Base-by-base conservation (phyloP, 2,888 invertebrate species). In the Norana najaformis region DNA sequence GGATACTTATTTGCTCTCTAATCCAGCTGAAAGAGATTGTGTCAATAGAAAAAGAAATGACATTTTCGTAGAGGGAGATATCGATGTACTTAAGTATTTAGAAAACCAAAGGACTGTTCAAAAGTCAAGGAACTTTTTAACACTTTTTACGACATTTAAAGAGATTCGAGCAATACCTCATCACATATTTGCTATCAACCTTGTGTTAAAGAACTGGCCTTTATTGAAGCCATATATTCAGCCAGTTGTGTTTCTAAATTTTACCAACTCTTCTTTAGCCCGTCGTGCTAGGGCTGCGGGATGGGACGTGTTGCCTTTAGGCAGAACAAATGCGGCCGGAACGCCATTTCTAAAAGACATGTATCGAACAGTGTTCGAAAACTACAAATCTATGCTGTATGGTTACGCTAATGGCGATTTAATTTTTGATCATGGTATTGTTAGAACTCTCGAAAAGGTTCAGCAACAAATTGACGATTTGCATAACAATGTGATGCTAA, bases 321-420 rank as follows among this genome's bases (percentile, higher is more conserved):
- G 38, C 18, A 38, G 37, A 37, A 34, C 34, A 13, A 89, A 89
- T 85, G 3, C 13, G 23, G 34, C 88, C 69, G 53, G 69, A 18
- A 90, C 90, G 18, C 90, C 90, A 13, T 53, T 41, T 47, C 41
- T 90, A 41, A 90, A 90, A 36, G 38, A 82, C 36, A 88, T 90
- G 47, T 41, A 47, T 69, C 18, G 53, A 34, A 20, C 36, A 23
- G 69, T 90, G 30, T 88, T 39, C 14, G n/a, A 88, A 23, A 11
- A 88, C 18, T 89, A 82, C 83, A 85, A 88, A 34, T 69, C 36
- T 11, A 88, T n/a, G 30, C 90, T 38, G 47, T 90, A 90, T 88
- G 90, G 90, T 23, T 90, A 88, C 53, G 90, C 90, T 30, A 90
- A 90, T 69, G 90, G 90, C 20, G 90, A 90, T 47, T 90, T 90